Evolutionary conservation across 2,888 invertebrate genomes (phyloP).

Genomic region (Neocrepidodera transversa): DNA sequence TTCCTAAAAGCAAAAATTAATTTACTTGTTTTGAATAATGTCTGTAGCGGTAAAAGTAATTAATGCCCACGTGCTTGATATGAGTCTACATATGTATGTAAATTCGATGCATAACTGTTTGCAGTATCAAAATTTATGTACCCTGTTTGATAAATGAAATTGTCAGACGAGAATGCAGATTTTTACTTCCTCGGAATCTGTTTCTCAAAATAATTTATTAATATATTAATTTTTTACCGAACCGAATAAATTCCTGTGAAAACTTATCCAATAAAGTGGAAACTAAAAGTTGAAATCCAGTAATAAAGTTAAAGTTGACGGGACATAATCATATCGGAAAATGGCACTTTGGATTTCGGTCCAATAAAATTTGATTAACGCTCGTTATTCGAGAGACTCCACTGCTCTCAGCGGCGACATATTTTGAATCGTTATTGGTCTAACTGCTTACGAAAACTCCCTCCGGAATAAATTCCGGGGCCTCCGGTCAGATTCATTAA

Average conservation of each 20-base stretch:
- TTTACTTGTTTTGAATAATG: no score
- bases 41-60: no score
- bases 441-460: slow-evolving; percentile 16
- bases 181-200: no score
- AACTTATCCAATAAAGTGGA: slow-evolving; percentile 18
- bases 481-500: background rate
- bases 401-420: slow-evolving; percentile 22
- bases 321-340: slow-evolving; percentile 48
- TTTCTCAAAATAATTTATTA: no score
- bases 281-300: slow-evolving; percentile 39
- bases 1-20: no score
- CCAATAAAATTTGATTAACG: slow-evolving; percentile 50
- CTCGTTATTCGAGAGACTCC: slow-evolving; percentile 20
- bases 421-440: slow-evolving; percentile 27
- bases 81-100: no score
- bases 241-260: slow-evolving; percentile 14
- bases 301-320: slow-evolving; percentile 48
- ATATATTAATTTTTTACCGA: no score
- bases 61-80: no score
- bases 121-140: no score
- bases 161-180: no score
- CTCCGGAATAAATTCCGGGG: background rate
- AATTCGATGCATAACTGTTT: no score
- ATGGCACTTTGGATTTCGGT: slow-evolving; percentile 42
- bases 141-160: no score